Conservation (phyloP, 1,140 invertebrate genomes). For the Trissolcus basalis region DNA sequence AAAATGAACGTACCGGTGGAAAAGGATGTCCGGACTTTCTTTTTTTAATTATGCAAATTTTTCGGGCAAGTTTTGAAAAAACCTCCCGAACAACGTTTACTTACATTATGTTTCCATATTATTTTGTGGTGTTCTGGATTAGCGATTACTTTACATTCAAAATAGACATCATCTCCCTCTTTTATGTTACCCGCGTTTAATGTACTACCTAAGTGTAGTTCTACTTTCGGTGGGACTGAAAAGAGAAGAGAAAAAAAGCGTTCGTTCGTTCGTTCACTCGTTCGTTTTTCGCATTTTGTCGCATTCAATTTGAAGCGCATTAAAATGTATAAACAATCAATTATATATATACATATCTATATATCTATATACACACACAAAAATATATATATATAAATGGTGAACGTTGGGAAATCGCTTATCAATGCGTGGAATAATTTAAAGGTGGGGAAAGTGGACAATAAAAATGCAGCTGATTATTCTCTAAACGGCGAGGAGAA, state of each 20-base stretch:
- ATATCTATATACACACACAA: too few species aligned
- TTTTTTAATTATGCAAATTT: neutral
- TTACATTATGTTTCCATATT: slow-evolving; percentile 91
- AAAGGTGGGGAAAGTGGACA: neutral
- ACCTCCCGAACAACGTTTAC: slow-evolving; percentile 65
- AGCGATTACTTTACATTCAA: slow-evolving; percentile 92
- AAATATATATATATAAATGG: too few species aligned
- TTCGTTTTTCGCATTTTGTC: too few species aligned
- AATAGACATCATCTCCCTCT: slow-evolving; percentile 94
- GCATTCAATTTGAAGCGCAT: too few species aligned
- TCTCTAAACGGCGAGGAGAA: slow-evolving; percentile 1
- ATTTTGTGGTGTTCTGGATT: slow-evolving; percentile 91
- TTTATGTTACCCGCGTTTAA: slow-evolving; percentile 88
- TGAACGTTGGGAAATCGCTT: too few species aligned
- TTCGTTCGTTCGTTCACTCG: too few species aligned
- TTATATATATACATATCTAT: too few species aligned
- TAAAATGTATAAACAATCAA: too few species aligned
- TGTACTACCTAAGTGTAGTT: slow-evolving; percentile 87
- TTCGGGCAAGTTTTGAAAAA: slow-evolving; percentile 8
- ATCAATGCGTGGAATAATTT: too few species aligned
- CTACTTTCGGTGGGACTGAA: slow-evolving; percentile 89
- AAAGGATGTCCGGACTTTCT: neutral
- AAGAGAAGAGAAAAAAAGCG: slow-evolving; percentile 53
- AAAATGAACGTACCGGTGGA: slow-evolving; percentile 12
- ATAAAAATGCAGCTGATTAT: slow-evolving; percentile 3